phyloP scores from a whole-genome alignment of 2,113 vertebrate genomes.

The Condylura cristata region DNA sequence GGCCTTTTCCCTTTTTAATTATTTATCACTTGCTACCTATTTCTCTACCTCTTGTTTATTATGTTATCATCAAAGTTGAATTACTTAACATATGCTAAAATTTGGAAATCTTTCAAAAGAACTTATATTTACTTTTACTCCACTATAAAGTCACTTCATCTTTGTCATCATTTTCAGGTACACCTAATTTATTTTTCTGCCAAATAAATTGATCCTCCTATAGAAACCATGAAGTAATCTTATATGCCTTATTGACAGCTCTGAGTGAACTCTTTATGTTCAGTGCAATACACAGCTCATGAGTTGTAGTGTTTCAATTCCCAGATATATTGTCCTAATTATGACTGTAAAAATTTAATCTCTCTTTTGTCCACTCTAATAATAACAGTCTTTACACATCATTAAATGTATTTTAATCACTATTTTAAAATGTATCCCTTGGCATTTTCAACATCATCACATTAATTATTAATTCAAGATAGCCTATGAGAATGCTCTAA shows the following conservation, averaged over 20 bases:
- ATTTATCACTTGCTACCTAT: background rate
- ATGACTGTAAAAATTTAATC: background rate
- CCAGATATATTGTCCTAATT: background rate
- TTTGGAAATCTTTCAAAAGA: slow-evolving; percentile 19
- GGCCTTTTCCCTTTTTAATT: background rate
- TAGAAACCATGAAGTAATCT: background rate
- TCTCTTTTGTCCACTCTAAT: background rate
- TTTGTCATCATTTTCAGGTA: background rate
- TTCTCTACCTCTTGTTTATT: background rate
- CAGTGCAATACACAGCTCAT: background rate
- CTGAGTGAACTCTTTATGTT: background rate
- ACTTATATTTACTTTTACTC: slow-evolving; percentile 30
- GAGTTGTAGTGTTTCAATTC: background rate
- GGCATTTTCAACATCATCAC: background rate
- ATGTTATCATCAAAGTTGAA: background rate
- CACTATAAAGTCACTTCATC: background rate
- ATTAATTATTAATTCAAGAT: background rate
- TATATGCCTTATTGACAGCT: background rate
- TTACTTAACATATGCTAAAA: background rate
- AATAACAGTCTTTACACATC: slow-evolving; percentile 6
- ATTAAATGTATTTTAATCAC: slow-evolving; percentile 53
- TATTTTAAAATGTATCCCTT: slow-evolving; percentile 20
- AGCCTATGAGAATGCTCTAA: background rate
- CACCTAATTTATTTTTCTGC: background rate
- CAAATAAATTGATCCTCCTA: background rate